Evolutionary conservation across 2,888 invertebrate species (phyloP).

Genomic region (Watsonalla cultraria): DNA sequence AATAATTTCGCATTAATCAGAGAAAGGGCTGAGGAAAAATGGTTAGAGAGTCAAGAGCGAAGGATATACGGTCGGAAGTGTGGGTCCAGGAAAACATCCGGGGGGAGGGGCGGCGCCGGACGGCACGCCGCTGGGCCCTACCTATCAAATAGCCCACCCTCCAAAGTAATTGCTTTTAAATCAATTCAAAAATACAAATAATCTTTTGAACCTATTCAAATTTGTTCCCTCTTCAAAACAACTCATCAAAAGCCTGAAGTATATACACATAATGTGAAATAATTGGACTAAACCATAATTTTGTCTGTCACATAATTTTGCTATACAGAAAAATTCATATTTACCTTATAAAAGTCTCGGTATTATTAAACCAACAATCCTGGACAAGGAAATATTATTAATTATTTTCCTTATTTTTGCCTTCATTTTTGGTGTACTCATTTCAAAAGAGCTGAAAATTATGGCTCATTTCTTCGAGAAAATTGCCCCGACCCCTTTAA

Average conservation of each 20-base stretch:
- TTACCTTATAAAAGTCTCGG: neutral
- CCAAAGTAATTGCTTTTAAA: slow-evolving; percentile 35
- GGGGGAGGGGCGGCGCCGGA: slow-evolving; percentile 8
- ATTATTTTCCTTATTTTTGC: neutral
- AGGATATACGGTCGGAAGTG: slow-evolving; percentile 40
- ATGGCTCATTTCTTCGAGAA: slow-evolving; percentile 11
- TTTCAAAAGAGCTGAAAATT: slow-evolving; percentile 11
- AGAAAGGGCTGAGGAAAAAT: slow-evolving; percentile 35
- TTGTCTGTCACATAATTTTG: neutral
- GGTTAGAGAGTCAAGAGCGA: slow-evolving; percentile 35
- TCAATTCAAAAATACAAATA: slow-evolving; percentile 30
- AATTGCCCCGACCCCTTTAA: slow-evolving; percentile 12
- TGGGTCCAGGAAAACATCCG: slow-evolving; percentile 43
- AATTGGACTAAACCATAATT: neutral
- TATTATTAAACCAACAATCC: neutral
- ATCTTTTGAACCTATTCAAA: neutral
- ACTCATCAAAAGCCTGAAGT: too few species aligned
- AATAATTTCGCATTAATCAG: slow-evolving; percentile 44
- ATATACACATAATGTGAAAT: neutral
- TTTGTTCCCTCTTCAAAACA: too few species aligned
- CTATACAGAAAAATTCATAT: neutral
- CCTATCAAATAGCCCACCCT: slow-evolving; percentile 8
- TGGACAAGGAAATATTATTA: neutral
- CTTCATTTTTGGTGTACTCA: slow-evolving; percentile 10
- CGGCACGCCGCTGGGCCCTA: slow-evolving; percentile 1